Conservation (phyloP, 92 coral and sea anemone species). For the Porites divaricata region DNA sequence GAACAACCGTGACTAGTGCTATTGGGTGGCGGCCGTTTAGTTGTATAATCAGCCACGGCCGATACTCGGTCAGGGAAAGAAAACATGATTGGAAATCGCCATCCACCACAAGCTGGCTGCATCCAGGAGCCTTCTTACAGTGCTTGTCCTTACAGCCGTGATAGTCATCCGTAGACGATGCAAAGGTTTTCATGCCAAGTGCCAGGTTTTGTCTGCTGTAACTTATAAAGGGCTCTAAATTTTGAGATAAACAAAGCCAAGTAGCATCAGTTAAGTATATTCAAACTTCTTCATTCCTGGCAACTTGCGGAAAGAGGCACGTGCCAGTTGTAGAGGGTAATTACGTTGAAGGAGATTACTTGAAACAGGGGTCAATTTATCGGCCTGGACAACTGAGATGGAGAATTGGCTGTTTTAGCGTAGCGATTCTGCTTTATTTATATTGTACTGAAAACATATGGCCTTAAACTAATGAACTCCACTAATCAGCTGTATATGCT, state of each 20-base stretch:
- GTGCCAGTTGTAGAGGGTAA: too few species aligned
- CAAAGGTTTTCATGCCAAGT: neutral
- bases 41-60: conserved; percentile 22
- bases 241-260: neutral
- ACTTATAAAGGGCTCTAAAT: neutral
- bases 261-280: neutral
- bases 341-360: too few species aligned
- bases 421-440: too few species aligned
- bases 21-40: neutral
- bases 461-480: too few species aligned
- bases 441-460: too few species aligned
- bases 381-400: too few species aligned
- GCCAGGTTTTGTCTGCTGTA: conserved; percentile 39
- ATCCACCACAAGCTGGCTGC: conserved; percentile 11
- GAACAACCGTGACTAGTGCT: neutral
- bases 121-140: neutral
- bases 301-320: too few species aligned
- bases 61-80: conserved; percentile 15
- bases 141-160: neutral
- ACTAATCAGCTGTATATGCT: too few species aligned
- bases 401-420: too few species aligned
- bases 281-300: too few species aligned
- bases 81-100: neutral
- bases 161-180: conserved; percentile 35
- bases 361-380: too few species aligned